Evolutionary conservation across 2,797 vertebrate species (phyloP).

Genomic region (Peromyscus attwateri): DNA sequence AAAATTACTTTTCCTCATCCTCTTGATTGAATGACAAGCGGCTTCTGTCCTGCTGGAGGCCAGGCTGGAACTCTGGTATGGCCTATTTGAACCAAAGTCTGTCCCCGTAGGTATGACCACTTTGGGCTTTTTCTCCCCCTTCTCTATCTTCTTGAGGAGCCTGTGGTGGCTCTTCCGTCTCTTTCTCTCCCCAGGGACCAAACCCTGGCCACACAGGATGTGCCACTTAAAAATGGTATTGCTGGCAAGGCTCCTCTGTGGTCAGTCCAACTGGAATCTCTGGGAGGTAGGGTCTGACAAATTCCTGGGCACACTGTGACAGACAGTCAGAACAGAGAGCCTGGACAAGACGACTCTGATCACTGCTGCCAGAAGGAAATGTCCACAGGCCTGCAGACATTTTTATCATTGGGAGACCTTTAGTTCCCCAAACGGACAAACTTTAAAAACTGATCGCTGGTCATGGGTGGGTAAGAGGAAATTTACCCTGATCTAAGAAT

Average conservation of each 20-base stretch:
- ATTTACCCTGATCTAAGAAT: neutral
- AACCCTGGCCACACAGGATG: neutral
- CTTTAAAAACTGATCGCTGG: conserved; percentile 43
- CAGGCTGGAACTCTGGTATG: neutral
- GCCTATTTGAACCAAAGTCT: neutral
- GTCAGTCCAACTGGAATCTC: neutral
- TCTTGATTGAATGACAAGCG: neutral
- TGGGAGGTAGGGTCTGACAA: neutral
- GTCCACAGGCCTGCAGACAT: neutral
- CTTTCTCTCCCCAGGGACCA: neutral
- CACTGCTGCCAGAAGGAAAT: neutral
- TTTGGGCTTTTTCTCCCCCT: neutral
- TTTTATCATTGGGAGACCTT: neutral
- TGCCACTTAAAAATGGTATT: neutral
- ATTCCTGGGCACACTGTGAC: rapidly evolving
- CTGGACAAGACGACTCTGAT: neutral
- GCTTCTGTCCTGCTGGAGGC: neutral
- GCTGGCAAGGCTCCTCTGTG: neutral
- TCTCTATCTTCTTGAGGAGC: neutral
- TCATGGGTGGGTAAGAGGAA: neutral
- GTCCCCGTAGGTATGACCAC: too few relatives aligned
- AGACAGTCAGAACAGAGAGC: neutral
- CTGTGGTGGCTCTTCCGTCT: neutral
- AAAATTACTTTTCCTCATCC: neutral
- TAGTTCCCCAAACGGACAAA: conserved; percentile 32